These are phyloP conservation scores for Drosophila nr. medialis DNA, from an alignment of 2,888 invertebrate species.

Conservation along the genomic window DNA sequence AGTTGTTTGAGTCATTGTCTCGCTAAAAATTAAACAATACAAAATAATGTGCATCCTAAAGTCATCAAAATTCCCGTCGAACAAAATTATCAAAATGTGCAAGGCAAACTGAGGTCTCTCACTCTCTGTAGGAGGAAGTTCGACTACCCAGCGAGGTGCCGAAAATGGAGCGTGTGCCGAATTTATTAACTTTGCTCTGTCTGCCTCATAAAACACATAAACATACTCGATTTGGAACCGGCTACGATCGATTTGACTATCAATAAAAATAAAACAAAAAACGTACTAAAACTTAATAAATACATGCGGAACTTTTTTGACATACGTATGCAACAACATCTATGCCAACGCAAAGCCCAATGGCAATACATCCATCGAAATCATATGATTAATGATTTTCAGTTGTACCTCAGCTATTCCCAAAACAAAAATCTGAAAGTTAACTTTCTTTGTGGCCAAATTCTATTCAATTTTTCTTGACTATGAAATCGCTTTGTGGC, in stretches of 20 bases:
- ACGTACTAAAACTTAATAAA: constrained; percentile 36
- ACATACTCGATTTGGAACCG: constrained; percentile 31
- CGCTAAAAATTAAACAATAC: constrained; percentile 23
- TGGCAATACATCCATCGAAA: background rate
- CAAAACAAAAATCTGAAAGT: constrained; percentile 4
- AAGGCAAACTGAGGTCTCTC: constrained; percentile 61
- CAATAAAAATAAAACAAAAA: constrained; percentile 17
- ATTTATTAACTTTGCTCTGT: constrained; percentile 60
- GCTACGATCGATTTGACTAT: constrained; percentile 46
- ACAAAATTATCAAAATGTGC: constrained; percentile 37
- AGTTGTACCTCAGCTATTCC: constrained; percentile 1
- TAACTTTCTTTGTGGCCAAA: constrained; percentile 33
- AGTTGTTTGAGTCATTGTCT: constrained; percentile 21
- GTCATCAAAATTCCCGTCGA: constrained; percentile 50
- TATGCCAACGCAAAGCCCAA: constrained; percentile 11
- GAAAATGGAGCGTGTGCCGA: constrained; percentile 72
- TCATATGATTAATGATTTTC: constrained; percentile 19
- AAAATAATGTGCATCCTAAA: constrained; percentile 3
- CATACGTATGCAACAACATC: constrained; percentile 6
- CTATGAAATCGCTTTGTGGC: constrained; percentile 12
- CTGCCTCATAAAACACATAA: constrained; percentile 55
- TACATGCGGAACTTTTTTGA: constrained; percentile 44
- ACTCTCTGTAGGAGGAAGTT: constrained; percentile 63
- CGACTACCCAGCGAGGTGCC: constrained; percentile 47
- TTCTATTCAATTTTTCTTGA: constrained; percentile 29